Evolutionary conservation across 2,797 vertebrate species (phyloP).

Genomic region (Coregonus sp.): DNA sequence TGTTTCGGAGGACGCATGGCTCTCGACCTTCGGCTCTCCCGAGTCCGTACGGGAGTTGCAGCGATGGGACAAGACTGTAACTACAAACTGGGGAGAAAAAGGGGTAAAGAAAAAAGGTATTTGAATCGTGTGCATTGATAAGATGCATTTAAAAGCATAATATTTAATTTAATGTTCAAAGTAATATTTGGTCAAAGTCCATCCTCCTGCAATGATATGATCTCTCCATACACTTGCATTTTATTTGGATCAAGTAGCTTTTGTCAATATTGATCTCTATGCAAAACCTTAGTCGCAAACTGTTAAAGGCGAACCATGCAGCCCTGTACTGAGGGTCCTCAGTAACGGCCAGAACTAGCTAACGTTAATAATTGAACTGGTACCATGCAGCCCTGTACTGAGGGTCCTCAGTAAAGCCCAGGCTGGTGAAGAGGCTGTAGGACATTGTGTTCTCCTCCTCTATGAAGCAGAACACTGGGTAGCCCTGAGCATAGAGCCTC

Average conservation of each 20-base stretch:
- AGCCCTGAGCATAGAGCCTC: constrained; percentile 56
- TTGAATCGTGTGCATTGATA: no score
- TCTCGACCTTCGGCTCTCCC: no score
- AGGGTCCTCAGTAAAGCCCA: constrained; percentile 67
- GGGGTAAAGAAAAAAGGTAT: no score
- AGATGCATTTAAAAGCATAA: no score
- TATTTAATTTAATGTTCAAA: no score
- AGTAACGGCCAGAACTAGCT: no score
- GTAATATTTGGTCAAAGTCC: no score
- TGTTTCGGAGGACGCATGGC: no score
- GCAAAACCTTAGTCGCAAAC: neutral
- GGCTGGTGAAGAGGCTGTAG: constrained; percentile 56
- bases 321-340: no score
- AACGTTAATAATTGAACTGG: neutral
- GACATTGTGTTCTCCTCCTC: constrained; percentile 63
- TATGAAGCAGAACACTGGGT: constrained; percentile 66
- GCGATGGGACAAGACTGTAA: no score
- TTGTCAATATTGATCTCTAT: neutral
- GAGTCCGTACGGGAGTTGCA: no score
- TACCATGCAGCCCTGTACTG: constrained; percentile 50
- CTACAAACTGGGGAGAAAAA: no score
- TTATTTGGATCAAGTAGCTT: neutral
- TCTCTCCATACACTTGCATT: neutral
- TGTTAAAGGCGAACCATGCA: constrained; percentile 48
- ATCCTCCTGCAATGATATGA: neutral